These are phyloP conservation scores for Ophiodon elongatus DNA, from an alignment of 2,113 vertebrate species.

Conservation along the genomic window DNA sequence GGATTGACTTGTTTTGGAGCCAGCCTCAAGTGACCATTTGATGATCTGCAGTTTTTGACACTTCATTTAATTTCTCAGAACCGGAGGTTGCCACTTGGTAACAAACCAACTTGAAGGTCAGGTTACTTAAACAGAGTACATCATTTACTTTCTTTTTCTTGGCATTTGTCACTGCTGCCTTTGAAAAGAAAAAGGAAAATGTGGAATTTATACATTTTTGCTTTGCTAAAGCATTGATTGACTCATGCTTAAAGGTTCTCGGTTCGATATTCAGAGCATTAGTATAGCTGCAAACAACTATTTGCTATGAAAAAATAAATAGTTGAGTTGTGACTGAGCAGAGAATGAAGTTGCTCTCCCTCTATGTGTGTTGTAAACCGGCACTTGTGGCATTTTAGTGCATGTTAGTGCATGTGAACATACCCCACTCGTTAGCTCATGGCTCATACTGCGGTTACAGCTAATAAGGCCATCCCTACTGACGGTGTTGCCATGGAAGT, in stretches of 20 bases:
- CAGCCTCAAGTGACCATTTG: too few species aligned
- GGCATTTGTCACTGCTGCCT: not conserved
- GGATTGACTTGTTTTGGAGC: not conserved
- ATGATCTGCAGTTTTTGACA: not conserved
- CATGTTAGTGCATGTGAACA: not conserved
- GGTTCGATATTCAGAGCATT: not conserved
- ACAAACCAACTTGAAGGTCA: too few species aligned
- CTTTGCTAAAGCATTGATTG: not conserved
- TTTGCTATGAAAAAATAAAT: too few species aligned
- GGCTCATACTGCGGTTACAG: not conserved
- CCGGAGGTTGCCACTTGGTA: too few species aligned
- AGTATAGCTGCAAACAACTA: not conserved
- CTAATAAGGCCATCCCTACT: not conserved
- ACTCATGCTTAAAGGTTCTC: not conserved
- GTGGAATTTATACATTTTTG: not conserved
- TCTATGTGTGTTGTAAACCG: too few species aligned
- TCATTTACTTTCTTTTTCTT: conserved; percentile 8
- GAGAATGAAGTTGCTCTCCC: not conserved
- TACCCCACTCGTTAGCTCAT: not conserved
- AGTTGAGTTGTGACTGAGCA: too few species aligned
- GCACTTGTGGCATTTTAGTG: not conserved
- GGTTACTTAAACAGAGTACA: conserved; percentile 7
- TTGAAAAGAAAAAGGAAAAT: not conserved
- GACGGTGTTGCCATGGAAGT: too few species aligned
- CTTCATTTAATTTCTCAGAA: too few species aligned